These are phyloP conservation scores for Cantharis rufa DNA, from an alignment of 2,888 invertebrate species.

Conservation along the genomic window DNA sequence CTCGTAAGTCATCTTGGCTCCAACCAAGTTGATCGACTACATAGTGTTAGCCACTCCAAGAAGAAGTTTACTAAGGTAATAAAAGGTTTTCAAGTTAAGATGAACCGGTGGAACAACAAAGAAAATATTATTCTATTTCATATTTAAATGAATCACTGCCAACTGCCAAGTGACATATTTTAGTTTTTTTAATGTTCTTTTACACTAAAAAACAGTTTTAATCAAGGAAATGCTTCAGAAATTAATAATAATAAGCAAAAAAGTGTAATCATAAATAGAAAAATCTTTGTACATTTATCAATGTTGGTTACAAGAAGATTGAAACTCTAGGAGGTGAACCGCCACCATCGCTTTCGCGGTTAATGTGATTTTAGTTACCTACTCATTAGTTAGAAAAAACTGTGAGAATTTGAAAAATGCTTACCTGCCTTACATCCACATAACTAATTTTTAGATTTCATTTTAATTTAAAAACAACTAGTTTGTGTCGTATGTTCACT, in stretches of 20 bases:
- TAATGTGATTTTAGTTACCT: constrained; percentile 57
- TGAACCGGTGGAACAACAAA: background rate
- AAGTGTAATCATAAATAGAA: constrained; percentile 53
- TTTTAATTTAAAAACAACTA: background rate
- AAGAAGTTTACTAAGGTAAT: too few relatives aligned
- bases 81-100: too few relatives aligned
- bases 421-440: background rate
- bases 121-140: background rate
- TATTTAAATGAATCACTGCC: background rate
- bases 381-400: constrained; percentile 42
- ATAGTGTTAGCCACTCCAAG: too few relatives aligned
- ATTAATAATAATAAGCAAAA: background rate
- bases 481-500: background rate
- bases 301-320: constrained; percentile 55
- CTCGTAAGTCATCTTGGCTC: too few relatives aligned
- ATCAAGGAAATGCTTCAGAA: background rate
- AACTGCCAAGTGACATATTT: background rate
- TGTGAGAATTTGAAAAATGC: constrained; percentile 21
- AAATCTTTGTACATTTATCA: constrained; percentile 62
- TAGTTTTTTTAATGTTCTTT: too few relatives aligned
- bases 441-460: background rate
- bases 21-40: too few relatives aligned
- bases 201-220: background rate
- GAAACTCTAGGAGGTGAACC: constrained; percentile 48
- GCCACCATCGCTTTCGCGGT: constrained; percentile 43